These are phyloP conservation scores for Misgurnus anguillicaudatus DNA, from an alignment of 2,113 vertebrate genomes.

Conservation along the genomic window DNA sequence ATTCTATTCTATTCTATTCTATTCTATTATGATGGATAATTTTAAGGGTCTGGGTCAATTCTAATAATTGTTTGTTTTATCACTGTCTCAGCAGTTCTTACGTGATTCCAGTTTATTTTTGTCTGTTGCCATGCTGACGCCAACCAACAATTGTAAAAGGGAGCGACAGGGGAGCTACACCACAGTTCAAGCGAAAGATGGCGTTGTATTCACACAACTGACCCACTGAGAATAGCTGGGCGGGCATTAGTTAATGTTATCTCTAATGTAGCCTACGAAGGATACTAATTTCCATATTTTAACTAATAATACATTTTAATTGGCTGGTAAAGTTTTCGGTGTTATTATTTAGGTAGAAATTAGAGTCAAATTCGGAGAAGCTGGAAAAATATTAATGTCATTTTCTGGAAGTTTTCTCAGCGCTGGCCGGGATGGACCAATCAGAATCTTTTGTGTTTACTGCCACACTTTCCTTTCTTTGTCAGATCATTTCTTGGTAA, in stretches of 20 bases:
- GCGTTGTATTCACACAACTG: conserved; percentile 4
- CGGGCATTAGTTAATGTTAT: too few relatives aligned
- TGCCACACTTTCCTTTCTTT: too few relatives aligned
- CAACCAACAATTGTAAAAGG: background rate
- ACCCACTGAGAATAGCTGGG: too few relatives aligned
- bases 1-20: background rate
- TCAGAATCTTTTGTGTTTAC: background rate
- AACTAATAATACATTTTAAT: too few relatives aligned
- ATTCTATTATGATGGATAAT: too few relatives aligned
- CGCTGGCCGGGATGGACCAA: background rate
- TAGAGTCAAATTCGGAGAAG: too few relatives aligned
- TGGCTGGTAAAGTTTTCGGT: too few relatives aligned
- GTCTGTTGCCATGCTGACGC: background rate
- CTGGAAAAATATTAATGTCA: background rate
- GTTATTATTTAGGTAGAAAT: background rate
- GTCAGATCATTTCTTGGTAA: too few relatives aligned
- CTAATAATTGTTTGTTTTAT: background rate
- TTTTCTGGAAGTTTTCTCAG: background rate
- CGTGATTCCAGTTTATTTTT: background rate
- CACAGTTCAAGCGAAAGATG: conserved; percentile 32
- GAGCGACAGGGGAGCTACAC: background rate
- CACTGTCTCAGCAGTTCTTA: background rate
- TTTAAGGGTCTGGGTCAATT: background rate
- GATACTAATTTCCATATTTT: too few relatives aligned
- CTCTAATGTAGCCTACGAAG: too few relatives aligned